Evolutionary conservation across 2,113 vertebrate species (phyloP).

Genomic region (Synodontis membranacea): DNA sequence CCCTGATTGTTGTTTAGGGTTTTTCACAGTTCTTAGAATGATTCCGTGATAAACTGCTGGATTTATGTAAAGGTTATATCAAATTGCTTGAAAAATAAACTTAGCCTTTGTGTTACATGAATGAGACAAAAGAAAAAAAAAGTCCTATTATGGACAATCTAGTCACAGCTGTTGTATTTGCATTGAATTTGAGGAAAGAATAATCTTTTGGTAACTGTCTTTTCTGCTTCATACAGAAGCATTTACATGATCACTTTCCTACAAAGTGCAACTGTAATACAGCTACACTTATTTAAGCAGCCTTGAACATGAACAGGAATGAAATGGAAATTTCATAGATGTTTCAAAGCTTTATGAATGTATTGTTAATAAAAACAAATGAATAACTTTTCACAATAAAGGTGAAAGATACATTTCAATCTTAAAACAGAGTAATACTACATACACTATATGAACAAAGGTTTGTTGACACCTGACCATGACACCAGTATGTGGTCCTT

Average conservation of each 20-base stretch:
- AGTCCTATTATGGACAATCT: not conserved
- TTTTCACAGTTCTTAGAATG: not conserved
- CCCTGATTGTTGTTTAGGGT: not conserved
- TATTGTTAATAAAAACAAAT: not conserved
- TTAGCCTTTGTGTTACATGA: not conserved
- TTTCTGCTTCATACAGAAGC: not conserved
- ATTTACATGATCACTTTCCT: not conserved
- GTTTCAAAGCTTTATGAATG: not conserved
- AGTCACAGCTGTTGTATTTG: not conserved
- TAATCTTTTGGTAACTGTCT: not conserved
- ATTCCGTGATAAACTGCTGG: not conserved
- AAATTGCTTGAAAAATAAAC: not conserved
- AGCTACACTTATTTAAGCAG: not conserved
- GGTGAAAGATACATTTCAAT: not conserved
- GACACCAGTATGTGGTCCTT: no score
- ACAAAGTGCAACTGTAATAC: not conserved
- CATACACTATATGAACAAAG: no score
- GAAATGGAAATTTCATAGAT: not conserved
- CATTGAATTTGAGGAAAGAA: no score
- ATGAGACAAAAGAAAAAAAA: not conserved
- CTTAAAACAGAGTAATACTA: not conserved
- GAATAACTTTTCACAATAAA: not conserved
- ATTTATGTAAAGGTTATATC: not conserved
- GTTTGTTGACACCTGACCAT: no score
- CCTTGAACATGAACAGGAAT: not conserved